Evolutionary conservation across 2,113 vertebrate species (phyloP), one percentile per base, ranked within the genome.

Genomic region (Jacana jacana): DNA sequence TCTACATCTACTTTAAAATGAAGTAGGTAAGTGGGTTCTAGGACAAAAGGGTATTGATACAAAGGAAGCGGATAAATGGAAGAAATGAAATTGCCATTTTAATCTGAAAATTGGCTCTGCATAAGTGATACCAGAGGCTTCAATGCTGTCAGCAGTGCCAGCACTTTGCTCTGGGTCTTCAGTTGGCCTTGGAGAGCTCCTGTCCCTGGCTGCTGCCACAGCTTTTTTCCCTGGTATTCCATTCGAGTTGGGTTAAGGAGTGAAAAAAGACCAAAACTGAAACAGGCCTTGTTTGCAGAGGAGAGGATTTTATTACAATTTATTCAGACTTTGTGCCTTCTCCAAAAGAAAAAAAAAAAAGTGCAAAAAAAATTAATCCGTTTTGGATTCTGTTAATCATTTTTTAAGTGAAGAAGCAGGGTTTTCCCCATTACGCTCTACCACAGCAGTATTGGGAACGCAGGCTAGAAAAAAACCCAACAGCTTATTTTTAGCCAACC

Each of bases 51-150:
- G 48, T 90, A 37, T 68, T 64, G 83, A 84, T 90, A 86, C 44
- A 76, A 92, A 94, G 57, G 73, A 84, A 75, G 54, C 10, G 17
- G 39, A 40, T 42, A 78, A 55, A 79, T 64, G 81, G 71, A 88
- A 95, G 72, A 81, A 89, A 93, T 81, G 6, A 68, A 95, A 93
- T 90, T 69, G 83, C 86, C 37, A 46, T 90, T 92, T 95, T 86
- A 92, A 95, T 89, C 61, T 61, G 37, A 76, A 96, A 79, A 89
- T 87, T 72, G 33, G 52, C 35, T 69, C 69, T 61, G 60, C 49
- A 15, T 63, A 75, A 88, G 33, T 48, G 69, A 61, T 84, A 78
- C 22, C 33, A 49, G 51, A 87, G 33, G 17, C 39, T 60, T 81
- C 51, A 11, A 17, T n/a, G 20, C 54, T 54, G 35, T 22, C 27